Evolutionary conservation across 2,888 invertebrate genomes (phyloP), one percentile per base, ranked within the genome.

Genomic region (Pegoplata infirma): DNA sequence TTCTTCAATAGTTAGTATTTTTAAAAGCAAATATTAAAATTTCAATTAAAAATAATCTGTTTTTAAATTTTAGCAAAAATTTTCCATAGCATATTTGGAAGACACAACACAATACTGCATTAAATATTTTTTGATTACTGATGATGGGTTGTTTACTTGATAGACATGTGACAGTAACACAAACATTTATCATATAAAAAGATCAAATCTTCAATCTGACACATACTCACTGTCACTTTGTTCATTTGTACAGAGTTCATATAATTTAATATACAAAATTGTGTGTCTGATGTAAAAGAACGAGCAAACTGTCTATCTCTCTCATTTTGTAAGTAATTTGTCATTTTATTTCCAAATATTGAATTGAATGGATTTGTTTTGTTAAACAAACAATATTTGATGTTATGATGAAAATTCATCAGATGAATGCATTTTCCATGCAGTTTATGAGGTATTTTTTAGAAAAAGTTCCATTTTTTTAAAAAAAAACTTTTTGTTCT

Each of bases 101-200:
- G 1, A 28, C 1, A 4, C 3, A 7, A 32, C n/a, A n/a, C n/a
- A 32, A 32, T 10, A 32, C 32, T 32, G 32, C 32, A 32, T 3
- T 12, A 1, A n/a, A n/a, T 25, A 40, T n/a, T n/a, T n/a, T 40
- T 3, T n/a, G 4, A 46, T 14, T 21, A 5, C 14, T n/a, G 19
- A 8, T 32, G 28, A 17, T 61, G 5, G 14, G 8, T 49, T 32
- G 19, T 56, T 46, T 16, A 16, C 6, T 47, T 47, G 17, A 58
- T 49, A 19, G 58, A 49, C 47, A 40, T 36, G 58, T 68, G 56
- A 49, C 68, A 68, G 58, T 47, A 56, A 58, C 36, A 68, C n/a
- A 68, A 58, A 58, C 49, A 68, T 58, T 47, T 58, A 21, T 58
- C 6, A 10, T 25, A 32, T 23, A 36, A 47, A 56, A 32, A 55